A percentile compares a stretch with the other conserved stretches of the same genome.
phyloP scores from a whole-genome alignment of 2,113 vertebrate species.

The Psephotus haematonotus region DNA sequence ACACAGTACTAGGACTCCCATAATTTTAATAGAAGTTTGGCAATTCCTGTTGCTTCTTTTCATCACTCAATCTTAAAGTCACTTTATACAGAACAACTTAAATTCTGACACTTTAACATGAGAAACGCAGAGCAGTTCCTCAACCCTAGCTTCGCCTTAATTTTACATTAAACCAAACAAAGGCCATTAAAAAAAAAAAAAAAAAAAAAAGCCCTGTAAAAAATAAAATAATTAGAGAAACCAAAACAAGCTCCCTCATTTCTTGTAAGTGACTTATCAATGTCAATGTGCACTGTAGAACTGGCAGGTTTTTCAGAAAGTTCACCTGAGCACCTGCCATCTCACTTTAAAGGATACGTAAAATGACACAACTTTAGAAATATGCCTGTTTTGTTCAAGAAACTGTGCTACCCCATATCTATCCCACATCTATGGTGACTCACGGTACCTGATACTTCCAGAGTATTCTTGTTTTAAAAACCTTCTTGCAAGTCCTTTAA shows the following conservation, averaged over 20 bases:
- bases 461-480: neutral
- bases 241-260: neutral
- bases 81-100: neutral
- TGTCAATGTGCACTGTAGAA: neutral
- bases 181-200: neutral
- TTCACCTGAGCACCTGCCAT: neutral
- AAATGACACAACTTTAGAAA: neutral
- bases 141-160: neutral
- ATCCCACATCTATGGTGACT: neutral
- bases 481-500: neutral
- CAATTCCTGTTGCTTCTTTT: neutral
- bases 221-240: accelerated
- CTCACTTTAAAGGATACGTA: neutral
- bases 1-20: neutral
- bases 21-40: neutral
- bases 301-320: neutral
- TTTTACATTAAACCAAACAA: neutral
- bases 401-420: neutral
- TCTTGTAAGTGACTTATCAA: neutral
- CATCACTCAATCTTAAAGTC: neutral
- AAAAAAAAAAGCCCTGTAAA: neutral
- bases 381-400: neutral
- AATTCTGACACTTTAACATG: neutral
- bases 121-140: neutral
- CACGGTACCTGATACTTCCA: neutral